These are phyloP conservation scores for Eutrigla gurnardus DNA, from an alignment of 2,797 vertebrate species.

Conservation along the genomic window DNA sequence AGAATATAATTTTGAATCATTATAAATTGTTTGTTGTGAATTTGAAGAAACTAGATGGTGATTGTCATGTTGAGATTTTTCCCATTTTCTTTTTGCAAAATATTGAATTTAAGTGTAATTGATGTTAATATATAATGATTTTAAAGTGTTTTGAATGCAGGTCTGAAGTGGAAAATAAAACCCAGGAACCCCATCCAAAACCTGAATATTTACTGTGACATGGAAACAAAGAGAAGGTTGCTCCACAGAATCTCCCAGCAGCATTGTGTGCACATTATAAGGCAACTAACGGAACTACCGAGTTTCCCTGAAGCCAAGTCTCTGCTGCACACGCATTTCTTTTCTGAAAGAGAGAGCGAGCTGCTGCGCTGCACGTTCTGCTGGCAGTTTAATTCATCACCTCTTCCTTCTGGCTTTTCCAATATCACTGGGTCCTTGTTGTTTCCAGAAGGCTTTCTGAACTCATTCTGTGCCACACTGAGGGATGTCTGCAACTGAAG, in stretches of 20 bases:
- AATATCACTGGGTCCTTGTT: constrained; percentile 54
- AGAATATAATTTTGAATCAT: not conserved
- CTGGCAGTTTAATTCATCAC: constrained; percentile 63
- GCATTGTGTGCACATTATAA: constrained; percentile 29
- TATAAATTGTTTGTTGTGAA: not conserved
- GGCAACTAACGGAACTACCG: constrained; percentile 36
- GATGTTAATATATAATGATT: not conserved
- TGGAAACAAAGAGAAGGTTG: constrained; percentile 32
- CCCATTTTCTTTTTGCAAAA: not conserved
- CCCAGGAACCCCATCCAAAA: constrained; percentile 5
- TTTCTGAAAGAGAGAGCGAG: constrained; percentile 28
- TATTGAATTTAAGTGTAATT: not conserved
- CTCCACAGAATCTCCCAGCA: constrained; percentile 16
- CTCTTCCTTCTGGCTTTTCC: constrained; percentile 60
- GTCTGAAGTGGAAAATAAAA: not conserved
- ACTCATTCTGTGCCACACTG: constrained; percentile 49
- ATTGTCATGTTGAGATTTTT: not conserved
- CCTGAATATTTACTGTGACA: constrained; percentile 5
- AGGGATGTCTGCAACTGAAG: constrained; percentile 57
- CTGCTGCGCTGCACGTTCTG: constrained; percentile 41
- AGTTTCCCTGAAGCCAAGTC: constrained; percentile 41
- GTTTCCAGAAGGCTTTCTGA: constrained; percentile 52
- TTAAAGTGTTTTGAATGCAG: not conserved
- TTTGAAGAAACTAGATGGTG: not conserved
- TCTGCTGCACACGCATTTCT: constrained; percentile 23